Percentiles rank a stretch among this genome's conserved stretches.
phyloP scores from a whole-genome alignment of 2,888 invertebrate genomes.

The Hirtodrosophila duncani region DNA sequence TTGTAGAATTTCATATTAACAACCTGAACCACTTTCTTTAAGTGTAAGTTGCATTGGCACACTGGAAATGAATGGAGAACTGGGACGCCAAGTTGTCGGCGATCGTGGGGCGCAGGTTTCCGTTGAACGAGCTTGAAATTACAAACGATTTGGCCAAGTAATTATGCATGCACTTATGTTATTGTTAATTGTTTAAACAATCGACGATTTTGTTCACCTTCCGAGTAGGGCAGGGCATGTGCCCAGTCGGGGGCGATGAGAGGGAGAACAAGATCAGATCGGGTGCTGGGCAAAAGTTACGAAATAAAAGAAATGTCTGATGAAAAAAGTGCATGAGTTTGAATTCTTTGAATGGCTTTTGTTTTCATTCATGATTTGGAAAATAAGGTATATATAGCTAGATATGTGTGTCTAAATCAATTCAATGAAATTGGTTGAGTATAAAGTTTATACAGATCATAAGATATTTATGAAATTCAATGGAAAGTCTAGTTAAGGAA shows the following conservation, averaged over 20 bases:
- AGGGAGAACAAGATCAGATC: too few species aligned
- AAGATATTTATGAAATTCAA: too few species aligned
- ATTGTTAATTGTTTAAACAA: constrained; percentile 69
- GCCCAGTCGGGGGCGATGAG: too few species aligned
- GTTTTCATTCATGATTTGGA: constrained; percentile 49
- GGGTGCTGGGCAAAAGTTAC: constrained; percentile 21
- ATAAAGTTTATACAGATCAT: too few species aligned
- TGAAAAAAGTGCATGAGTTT: constrained; percentile 9
- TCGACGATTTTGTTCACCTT: too few species aligned
- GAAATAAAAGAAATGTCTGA: constrained; percentile 33
- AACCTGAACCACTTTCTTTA: too few species aligned
- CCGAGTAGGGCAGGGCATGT: too few species aligned
- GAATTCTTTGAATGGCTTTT: constrained; percentile 43
- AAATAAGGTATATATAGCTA: constrained; percentile 16
- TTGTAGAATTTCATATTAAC: too few species aligned
- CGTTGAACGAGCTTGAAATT: constrained; percentile 63
- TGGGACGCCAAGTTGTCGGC: constrained; percentile 57
- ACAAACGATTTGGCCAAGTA: constrained; percentile 40
- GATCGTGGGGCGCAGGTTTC: constrained; percentile 55
- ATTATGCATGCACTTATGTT: constrained; percentile 58
- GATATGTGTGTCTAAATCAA: too few species aligned
- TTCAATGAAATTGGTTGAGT: too few species aligned
- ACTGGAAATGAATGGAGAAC: not conserved
- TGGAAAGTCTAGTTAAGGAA: too few species aligned
- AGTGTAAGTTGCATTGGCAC: too few species aligned